phyloP scores from a whole-genome alignment of 2,797 vertebrate genomes.

The Euphonia xanthogaster region DNA sequence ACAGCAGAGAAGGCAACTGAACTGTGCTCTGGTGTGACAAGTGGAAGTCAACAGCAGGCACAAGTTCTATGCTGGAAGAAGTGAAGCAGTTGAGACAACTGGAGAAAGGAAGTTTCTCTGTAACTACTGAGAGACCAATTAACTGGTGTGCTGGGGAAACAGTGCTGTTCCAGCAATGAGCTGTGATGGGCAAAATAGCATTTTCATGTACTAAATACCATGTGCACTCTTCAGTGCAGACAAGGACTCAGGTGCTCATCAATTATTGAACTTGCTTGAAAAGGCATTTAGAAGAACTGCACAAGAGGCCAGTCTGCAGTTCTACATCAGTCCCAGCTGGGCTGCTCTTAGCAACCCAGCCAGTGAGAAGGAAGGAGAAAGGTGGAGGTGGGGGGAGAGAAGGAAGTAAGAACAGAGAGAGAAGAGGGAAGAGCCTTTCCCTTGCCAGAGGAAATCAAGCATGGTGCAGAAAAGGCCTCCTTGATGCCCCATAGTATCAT shows the following conservation, averaged over 20 bases:
- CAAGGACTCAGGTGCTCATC: conserved; percentile 65
- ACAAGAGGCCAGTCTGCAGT: conserved; percentile 51
- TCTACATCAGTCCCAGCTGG: conserved; percentile 37
- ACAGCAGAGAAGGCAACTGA: neutral
- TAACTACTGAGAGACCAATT: conserved; percentile 24
- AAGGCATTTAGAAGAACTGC: conserved; percentile 71
- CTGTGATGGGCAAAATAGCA: conserved; percentile 42
- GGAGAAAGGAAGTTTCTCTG: neutral
- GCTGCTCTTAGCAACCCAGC: neutral
- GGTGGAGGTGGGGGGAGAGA: neutral
- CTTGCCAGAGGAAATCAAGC: neutral
- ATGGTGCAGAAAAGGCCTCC: neutral
- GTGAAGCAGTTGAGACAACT: conserved; percentile 5
- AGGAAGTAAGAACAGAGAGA: neutral
- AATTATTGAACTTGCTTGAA: conserved; percentile 76
- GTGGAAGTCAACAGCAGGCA: neutral
- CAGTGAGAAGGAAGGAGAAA: conserved; percentile 5
- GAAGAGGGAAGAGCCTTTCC: neutral
- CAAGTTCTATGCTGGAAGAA: neutral
- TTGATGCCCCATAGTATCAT: neutral
- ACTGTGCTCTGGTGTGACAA: neutral
- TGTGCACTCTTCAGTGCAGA: conserved; percentile 5
- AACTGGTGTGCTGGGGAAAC: conserved; percentile 34
- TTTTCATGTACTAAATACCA: conserved; percentile 60
- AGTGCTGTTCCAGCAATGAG: conserved; percentile 16